Evolutionary conservation across 1,140 invertebrate genomes (phyloP).

Genomic region (Drosophila bocki): DNA sequence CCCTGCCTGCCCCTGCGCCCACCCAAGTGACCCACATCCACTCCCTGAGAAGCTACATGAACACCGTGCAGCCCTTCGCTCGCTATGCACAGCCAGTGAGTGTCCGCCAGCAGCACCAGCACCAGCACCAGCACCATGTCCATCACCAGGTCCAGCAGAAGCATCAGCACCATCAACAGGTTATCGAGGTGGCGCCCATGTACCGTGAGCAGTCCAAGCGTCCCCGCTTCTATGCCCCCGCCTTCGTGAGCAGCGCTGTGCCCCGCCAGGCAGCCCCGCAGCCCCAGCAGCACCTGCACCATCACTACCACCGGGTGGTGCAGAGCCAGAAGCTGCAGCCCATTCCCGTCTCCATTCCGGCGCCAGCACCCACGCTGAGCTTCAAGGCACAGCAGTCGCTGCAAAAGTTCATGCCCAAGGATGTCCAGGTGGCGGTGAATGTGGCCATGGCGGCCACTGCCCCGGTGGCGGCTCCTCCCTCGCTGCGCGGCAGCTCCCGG

Average conservation of each 20-base stretch:
- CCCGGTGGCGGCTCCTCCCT: constrained; percentile 14
- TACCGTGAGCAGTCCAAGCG: constrained; percentile 73
- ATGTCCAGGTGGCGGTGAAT: constrained; percentile 75
- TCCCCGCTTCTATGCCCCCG: constrained; percentile 71
- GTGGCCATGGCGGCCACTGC: constrained; percentile 73
- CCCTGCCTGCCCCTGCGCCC: constrained; percentile 38
- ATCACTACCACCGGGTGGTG: constrained; percentile 38
- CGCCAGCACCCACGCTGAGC: constrained; percentile 20
- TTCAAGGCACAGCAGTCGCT: constrained; percentile 66
- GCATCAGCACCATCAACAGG: constrained; percentile 22
- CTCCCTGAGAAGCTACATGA: constrained; percentile 75
- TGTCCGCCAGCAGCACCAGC: constrained; percentile 38
- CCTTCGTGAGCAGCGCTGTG: constrained; percentile 49
- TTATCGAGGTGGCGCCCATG: constrained; percentile 70
- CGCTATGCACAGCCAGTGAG: constrained; percentile 64
- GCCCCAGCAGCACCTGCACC: constrained; percentile 28
- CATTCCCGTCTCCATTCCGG: constrained; percentile 13
- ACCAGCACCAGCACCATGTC: constrained; percentile 24
- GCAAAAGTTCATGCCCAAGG: constrained; percentile 77
- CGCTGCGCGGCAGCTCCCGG: constrained; percentile 50
- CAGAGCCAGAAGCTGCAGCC: constrained; percentile 36
- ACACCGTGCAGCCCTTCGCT: constrained; percentile 66
- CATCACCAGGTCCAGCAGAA: constrained; percentile 18
- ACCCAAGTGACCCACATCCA: constrained; percentile 67
- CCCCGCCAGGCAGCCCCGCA: constrained; percentile 19